These are phyloP conservation scores for Lypha dubia DNA, from an alignment of 2,888 invertebrate genomes.

Conservation along the genomic window DNA sequence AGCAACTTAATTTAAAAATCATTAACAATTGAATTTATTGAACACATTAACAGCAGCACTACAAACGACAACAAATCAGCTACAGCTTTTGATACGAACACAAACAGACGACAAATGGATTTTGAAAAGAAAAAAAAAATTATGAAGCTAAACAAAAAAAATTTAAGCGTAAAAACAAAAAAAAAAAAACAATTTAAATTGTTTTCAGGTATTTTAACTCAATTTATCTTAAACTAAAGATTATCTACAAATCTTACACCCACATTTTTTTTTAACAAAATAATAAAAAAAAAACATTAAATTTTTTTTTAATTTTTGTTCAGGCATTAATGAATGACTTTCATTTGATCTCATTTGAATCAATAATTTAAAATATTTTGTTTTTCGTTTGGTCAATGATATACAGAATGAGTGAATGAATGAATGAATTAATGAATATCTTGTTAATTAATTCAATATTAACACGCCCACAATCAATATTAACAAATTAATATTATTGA, in stretches of 20 bases:
- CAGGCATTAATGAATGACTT: constrained; percentile 2
- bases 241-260: constrained; percentile 7
- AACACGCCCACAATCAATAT: constrained; percentile 42
- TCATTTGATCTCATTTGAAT: constrained; percentile 24
- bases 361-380: constrained; percentile 4
- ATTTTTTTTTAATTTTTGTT: too few relatives aligned
- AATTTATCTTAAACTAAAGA: not conserved
- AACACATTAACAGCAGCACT: constrained; percentile 14
- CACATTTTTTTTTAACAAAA: too few relatives aligned
- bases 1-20: constrained; percentile 42
- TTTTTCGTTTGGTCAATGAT: constrained; percentile 29
- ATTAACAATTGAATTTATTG: constrained; percentile 54
- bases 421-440: constrained; percentile 6
- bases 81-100: not conserved
- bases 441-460: constrained; percentile 44
- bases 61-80: constrained; percentile 21
- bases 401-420: constrained; percentile 20
- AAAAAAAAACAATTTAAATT: not conserved
- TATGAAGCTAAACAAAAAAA: not conserved
- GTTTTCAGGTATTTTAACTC: constrained; percentile 1
- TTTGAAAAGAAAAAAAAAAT: too few relatives aligned
- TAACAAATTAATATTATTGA: constrained; percentile 34
- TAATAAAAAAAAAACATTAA: not conserved
- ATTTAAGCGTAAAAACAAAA: not conserved
- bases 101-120: not conserved